Base-by-base conservation (phyloP, 1,140 invertebrate genomes). In the Cyclina sinensis region DNA sequence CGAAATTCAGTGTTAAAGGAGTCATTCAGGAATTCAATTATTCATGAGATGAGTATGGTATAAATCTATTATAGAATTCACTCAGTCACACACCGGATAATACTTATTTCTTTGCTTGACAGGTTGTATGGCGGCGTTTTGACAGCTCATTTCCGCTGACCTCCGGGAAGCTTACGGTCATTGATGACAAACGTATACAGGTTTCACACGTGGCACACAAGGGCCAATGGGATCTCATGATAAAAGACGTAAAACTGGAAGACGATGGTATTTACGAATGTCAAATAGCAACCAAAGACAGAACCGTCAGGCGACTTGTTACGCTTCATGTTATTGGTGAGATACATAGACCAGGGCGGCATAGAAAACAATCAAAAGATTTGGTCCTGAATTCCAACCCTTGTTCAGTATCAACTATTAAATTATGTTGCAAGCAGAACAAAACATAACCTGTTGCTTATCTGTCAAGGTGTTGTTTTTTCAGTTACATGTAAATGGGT, bases 181-280 rank as follows among this genome's bases (percentile, higher is more conserved):
- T 92, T 39, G 86, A 82, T n/a, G 92, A 93, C 74, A 57, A 74
- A 7, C 70, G 90, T 7, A 82, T 92, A 46, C 48, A 70, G 16
- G 90, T 93, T 18, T n/a, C 54, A 18, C 90, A 92, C 54, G 81
- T 81, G 21, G 86, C 86, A 65, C 83, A 90, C 86, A 90, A 91
- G 9, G 48, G 88, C 43, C 89, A 92, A 68, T 93, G 92, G 92
- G 91, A 92, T 86, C 90, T 93, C 0, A 90, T 92, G 70, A 93
- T 93, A 46, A 76, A 73, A 30, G 70, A 92, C 62, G 92, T 91
- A 0, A 80, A 88, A 51, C 87, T 80, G 21, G 74, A 85, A 68
- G 91, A 93, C 59, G 90, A 82, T 11, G 92, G 92, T 2, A 89
- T 92, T 57, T 93, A 92, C 65, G 92, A 93, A 89, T 93, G 92